These are phyloP conservation scores for Gadus chalcogrammus DNA, from an alignment of 2,113 vertebrate species.

Conservation along the genomic window DNA sequence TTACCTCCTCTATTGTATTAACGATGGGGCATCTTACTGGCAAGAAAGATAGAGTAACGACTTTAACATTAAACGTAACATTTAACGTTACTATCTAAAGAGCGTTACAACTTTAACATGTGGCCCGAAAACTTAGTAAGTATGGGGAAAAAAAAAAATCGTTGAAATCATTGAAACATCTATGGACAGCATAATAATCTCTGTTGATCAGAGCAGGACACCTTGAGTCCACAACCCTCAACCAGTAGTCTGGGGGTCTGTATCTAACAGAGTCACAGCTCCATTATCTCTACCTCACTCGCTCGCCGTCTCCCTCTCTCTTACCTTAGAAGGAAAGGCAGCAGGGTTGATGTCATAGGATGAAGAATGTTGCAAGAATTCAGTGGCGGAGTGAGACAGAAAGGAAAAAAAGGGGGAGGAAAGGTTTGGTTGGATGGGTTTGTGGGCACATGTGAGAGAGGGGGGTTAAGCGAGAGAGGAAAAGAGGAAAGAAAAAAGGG, in stretches of 20 bases:
- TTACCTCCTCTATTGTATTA: constrained; percentile 25
- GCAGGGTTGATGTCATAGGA: constrained; percentile 77
- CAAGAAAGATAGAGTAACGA: constrained; percentile 2
- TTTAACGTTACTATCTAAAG: neutral
- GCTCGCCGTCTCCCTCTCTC: constrained; percentile 58
- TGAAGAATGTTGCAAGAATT: constrained; percentile 77
- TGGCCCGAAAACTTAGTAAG: constrained; percentile 21
- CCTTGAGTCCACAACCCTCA: constrained; percentile 33
- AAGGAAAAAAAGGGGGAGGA: constrained; percentile 41
- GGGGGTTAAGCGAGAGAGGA: constrained; percentile 44
- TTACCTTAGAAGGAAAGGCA: constrained; percentile 82
- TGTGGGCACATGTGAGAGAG: constrained; percentile 21
- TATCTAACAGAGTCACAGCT: constrained; percentile 69
- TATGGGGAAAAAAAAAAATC: neutral
- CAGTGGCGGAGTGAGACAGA: constrained; percentile 49
- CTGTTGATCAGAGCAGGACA: neutral
- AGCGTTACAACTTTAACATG: constrained; percentile 24
- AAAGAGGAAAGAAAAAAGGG: constrained; percentile 21
- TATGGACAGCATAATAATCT: too few species aligned
- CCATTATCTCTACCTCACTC: constrained; percentile 66
- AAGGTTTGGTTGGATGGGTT: constrained; percentile 47
- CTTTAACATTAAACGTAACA: constrained; percentile 11
- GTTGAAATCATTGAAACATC: too few species aligned
- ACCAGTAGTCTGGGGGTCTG: constrained; percentile 54
- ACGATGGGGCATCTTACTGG: constrained; percentile 17